Conservation (phyloP, 2,888 invertebrate species). For the Tethea ocularis region DNA sequence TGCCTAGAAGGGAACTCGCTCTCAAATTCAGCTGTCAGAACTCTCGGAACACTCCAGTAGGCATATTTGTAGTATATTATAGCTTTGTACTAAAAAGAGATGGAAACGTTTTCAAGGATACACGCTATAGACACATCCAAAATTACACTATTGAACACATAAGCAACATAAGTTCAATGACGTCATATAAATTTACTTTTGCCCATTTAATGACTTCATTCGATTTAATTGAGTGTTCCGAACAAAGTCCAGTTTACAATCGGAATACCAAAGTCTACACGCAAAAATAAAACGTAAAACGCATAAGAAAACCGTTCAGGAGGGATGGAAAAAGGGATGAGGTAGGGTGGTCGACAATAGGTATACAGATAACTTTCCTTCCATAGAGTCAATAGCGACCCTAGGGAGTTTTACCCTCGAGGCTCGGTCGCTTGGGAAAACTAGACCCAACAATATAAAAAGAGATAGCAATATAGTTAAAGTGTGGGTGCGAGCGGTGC, state of each 20-base stretch:
- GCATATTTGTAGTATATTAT: too few relatives aligned
- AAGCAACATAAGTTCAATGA: too few relatives aligned
- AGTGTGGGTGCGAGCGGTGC: slow-evolving; percentile 61
- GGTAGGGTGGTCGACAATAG: slow-evolving; percentile 77
- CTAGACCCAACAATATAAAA: slow-evolving; percentile 84
- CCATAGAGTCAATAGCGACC: slow-evolving; percentile 84
- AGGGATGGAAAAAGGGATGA: slow-evolving; percentile 53
- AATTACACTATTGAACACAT: too few relatives aligned
- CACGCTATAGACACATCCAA: too few relatives aligned
- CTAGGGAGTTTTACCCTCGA: slow-evolving; percentile 83
- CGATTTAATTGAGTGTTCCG: slow-evolving; percentile 20
- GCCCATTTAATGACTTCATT: too few relatives aligned
- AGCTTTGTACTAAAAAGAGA: too few relatives aligned
- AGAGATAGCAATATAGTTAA: slow-evolving; percentile 66
- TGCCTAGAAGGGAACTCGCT: too few relatives aligned
- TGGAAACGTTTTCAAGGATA: too few relatives aligned
- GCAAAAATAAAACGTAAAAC: slow-evolving; percentile 79
- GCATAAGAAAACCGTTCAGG: slow-evolving; percentile 78
- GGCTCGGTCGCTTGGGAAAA: slow-evolving; percentile 83
- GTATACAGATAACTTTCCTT: slow-evolving; percentile 83
- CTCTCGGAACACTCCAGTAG: too few relatives aligned
- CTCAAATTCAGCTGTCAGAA: too few relatives aligned
- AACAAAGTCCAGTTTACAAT: neutral
- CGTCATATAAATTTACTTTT: neutral
- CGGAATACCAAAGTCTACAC: slow-evolving; percentile 15